These are phyloP conservation scores for Drosophila paramelanica DNA, from an alignment of 2,888 invertebrate species.

Conservation along the genomic window DNA sequence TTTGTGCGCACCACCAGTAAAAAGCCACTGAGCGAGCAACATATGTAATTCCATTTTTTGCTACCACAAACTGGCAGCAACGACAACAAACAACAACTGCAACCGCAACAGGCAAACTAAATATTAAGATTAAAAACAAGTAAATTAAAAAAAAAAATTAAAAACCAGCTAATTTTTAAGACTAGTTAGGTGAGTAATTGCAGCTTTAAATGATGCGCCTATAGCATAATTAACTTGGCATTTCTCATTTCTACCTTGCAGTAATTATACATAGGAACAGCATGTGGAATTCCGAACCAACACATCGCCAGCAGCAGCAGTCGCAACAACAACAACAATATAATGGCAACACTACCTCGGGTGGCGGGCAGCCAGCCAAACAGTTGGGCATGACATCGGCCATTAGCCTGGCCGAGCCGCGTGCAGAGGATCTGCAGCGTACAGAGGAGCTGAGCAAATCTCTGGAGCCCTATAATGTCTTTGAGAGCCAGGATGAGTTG, in stretches of 20 bases:
- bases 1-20: constrained; percentile 55
- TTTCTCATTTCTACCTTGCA: constrained; percentile 19
- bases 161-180: constrained; percentile 36
- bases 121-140: constrained; percentile 35
- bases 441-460: constrained; percentile 90
- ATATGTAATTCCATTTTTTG: constrained; percentile 67
- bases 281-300: constrained; percentile 84
- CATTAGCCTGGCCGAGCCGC: constrained; percentile 94
- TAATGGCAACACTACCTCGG: constrained; percentile 80
- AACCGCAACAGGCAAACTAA: constrained; percentile 37
- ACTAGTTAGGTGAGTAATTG: constrained; percentile 53
- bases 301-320: constrained; percentile 63
- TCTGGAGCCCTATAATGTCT: constrained; percentile 94
- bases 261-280: constrained; percentile 59
- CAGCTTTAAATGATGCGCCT: background rate
- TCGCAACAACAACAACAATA: constrained; percentile 55
- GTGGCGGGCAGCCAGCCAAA: constrained; percentile 65
- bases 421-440: constrained; percentile 89
- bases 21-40: constrained; percentile 21
- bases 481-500: constrained; percentile 95
- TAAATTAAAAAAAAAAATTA: constrained; percentile 7
- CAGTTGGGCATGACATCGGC: constrained; percentile 96
- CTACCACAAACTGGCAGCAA: constrained; percentile 35
- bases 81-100: constrained; percentile 34
- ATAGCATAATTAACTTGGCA: background rate